A percentile compares a stretch with the other conserved stretches of the same genome.
These are phyloP conservation scores for Himalopsyche japonica DNA, from an alignment of 2,888 invertebrate species.

Conservation along the genomic window DNA sequence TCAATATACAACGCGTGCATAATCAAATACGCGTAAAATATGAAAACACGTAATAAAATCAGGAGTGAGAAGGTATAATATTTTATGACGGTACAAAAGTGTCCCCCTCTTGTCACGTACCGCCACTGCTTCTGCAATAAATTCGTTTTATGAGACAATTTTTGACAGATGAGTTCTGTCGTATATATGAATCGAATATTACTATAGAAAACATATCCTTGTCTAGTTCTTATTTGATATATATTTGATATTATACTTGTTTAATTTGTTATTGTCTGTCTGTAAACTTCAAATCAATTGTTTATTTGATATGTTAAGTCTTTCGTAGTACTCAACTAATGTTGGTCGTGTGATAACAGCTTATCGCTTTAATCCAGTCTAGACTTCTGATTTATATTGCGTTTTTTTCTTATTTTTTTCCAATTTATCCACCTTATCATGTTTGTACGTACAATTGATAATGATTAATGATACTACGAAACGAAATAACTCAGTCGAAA, in stretches of 20 bases:
- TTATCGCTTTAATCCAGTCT: neutral
- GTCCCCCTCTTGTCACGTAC: neutral
- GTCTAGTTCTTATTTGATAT: too few species aligned
- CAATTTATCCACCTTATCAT: neutral
- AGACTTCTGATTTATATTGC: neutral
- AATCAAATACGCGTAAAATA: neutral
- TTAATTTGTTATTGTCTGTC: too few species aligned
- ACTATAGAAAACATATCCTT: neutral
- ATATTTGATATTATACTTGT: too few species aligned
- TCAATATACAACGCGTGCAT: neutral
- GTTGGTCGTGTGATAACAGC: neutral
- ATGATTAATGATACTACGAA: neutral
- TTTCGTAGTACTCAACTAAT: neutral
- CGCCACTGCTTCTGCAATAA: neutral
- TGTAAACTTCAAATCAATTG: neutral
- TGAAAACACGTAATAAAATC: neutral
- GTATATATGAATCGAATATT: neutral
- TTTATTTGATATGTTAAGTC: neutral
- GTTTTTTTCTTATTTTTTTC: neutral
- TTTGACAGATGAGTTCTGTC: neutral
- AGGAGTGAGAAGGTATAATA: neutral
- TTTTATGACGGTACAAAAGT: neutral
- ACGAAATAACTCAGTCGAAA: neutral
- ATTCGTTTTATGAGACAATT: neutral
- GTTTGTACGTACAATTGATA: neutral